Evolutionary conservation across 2,113 vertebrate genomes (phyloP).

Genomic region (Hypomesus transpacificus): DNA sequence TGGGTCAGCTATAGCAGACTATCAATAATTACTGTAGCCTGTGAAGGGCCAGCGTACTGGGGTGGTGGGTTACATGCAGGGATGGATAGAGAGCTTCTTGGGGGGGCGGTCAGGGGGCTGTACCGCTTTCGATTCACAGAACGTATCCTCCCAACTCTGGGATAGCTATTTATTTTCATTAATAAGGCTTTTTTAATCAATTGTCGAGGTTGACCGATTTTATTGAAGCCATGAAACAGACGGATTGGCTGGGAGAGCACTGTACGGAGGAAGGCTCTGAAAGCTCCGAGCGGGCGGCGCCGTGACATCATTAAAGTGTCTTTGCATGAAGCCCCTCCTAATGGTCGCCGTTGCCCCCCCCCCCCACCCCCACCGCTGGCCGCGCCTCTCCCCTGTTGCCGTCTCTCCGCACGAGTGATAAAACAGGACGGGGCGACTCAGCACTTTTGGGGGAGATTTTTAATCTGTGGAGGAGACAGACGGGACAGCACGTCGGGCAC

Average conservation of each 20-base stretch:
- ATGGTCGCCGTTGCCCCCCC: slow-evolving; percentile 1
- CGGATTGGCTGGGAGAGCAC: slow-evolving; percentile 21
- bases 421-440: slow-evolving; percentile 39
- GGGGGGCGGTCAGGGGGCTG: no score
- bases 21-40: no score
- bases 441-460: slow-evolving; percentile 37
- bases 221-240: slow-evolving; percentile 17
- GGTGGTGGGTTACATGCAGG: no score
- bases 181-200: slow-evolving; percentile 45
- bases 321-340: slow-evolving; percentile 25
- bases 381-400: background rate
- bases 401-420: slow-evolving; percentile 25
- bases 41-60: no score
- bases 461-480: background rate
- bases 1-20: no score
- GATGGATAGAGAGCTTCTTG: no score
- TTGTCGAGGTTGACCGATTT: slow-evolving; percentile 41
- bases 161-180: background rate
- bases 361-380: background rate
- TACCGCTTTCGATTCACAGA: no score
- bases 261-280: slow-evolving; percentile 32
- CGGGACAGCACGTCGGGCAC: background rate
- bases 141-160: no score
- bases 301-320: slow-evolving; percentile 39
- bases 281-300: slow-evolving; percentile 26